A percentile compares a stretch with the other conserved stretches of the same genome.
These are phyloP conservation scores for Eulithis prunata DNA, from an alignment of 2,888 invertebrate species.

Conservation along the genomic window DNA sequence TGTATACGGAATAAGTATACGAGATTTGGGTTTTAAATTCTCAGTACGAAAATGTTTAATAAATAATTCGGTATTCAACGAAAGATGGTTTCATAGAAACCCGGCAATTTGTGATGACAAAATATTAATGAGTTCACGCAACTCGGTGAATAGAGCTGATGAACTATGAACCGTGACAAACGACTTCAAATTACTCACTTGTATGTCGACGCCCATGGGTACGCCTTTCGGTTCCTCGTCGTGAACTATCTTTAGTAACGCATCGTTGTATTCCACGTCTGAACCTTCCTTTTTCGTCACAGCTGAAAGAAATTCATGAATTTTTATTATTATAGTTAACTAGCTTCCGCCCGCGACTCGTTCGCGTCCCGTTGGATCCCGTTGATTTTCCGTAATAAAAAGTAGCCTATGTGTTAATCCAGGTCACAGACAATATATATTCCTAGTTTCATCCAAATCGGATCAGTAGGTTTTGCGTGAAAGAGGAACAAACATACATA, in stretches of 20 bases:
- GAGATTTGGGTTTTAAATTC: too few relatives aligned
- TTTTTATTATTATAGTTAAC: background rate
- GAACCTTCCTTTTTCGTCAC: constrained; percentile 55
- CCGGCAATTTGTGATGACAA: background rate
- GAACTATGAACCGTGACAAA: constrained; percentile 27
- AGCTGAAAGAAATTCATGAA: constrained; percentile 49
- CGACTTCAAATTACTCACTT: constrained; percentile 53
- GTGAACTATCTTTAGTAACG: constrained; percentile 71
- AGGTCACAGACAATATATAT: too few relatives aligned
- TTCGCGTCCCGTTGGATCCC: too few relatives aligned
- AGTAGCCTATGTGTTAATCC: too few relatives aligned
- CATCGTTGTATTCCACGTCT: constrained; percentile 72
- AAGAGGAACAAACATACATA: too few relatives aligned
- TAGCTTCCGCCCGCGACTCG: too few relatives aligned
- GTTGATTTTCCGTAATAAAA: too few relatives aligned
- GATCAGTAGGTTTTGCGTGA: too few relatives aligned
- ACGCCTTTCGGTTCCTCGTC: constrained; percentile 78
- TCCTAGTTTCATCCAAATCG: too few relatives aligned
- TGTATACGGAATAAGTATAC: too few relatives aligned
- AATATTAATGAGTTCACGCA: background rate
- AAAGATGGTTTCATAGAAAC: background rate
- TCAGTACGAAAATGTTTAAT: background rate
- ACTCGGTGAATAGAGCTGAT: background rate
- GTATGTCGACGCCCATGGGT: constrained; percentile 73
- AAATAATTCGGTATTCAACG: background rate